Base-by-base conservation (phyloP, 2,888 invertebrate genomes). In the Diplolepis rosae region DNA sequence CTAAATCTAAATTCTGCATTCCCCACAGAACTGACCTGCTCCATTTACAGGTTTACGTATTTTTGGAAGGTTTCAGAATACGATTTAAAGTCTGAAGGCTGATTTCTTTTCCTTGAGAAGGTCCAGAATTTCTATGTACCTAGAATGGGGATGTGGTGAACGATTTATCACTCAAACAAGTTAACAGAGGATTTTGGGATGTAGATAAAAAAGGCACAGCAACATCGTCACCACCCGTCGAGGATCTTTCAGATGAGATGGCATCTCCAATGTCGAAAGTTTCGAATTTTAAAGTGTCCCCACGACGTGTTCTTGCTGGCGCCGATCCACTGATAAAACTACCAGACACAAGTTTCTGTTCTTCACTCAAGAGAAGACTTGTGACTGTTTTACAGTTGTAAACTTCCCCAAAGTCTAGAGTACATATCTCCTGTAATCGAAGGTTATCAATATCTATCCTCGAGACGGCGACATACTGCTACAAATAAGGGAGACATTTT, bases 211-310 rank as follows among this genome's bases (percentile, higher is more conserved):
- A 48, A 48, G 48, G 11, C 11, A 22, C 18, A 48, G 48, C 18
- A 7, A 18, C 18, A 45, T 18, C 45, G 11, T 9, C 48, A 48
- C 48, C 48, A 48, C 48, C 48, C 22, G 48, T 48, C 18, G 45
- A 18, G 48, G 22, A 48, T 48, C 48, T 7, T 48, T 48, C 48
- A 22, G 45, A 48, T 48, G 48, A 48, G 48, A 48, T 48, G 22
- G 48, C 48, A 48, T 48, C 48, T 48, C 48, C 22, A 18, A 9
- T 22, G 22, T 48, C 22, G 48, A 48, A 48, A 48, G 48, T 48
- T 48, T 48, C 48, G 48, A 48, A 48, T 48, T 48, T 48, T 48
- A 5, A 22, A 48, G 48, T 45, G 45, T 45, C 45, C 45, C 45
- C 45, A 18, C 18, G 18, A 45, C 15, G 45, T 48, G 48, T 22